A percentile compares a stretch with the other conserved stretches of the same genome.
Conservation (phyloP, 2,888 invertebrate genomes). For the Alitta virens region DNA sequence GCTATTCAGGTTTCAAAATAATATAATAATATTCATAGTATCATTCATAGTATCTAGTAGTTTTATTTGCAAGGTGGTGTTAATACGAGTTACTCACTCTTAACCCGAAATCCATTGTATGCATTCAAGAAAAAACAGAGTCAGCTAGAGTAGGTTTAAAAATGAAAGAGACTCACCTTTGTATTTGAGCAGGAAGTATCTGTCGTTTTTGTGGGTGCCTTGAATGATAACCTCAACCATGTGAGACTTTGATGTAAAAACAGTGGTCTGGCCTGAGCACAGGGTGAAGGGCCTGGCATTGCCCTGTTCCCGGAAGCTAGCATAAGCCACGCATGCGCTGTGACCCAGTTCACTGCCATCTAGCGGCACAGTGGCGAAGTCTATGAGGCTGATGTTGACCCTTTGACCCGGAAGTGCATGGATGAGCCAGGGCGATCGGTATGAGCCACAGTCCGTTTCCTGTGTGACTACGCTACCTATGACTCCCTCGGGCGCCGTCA, state of each 20-base stretch:
- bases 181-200: slow-evolving; percentile 19
- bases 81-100: too few relatives aligned
- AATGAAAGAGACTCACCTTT: slow-evolving; percentile 7
- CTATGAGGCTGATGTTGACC: slow-evolving; percentile 15
- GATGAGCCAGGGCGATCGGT: slow-evolving; percentile 21
- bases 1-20: too few relatives aligned
- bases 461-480: slow-evolving; percentile 21
- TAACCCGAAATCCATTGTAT: too few relatives aligned
- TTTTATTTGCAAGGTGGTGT: too few relatives aligned
- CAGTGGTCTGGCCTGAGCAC: slow-evolving; percentile 10
- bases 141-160: neutral
- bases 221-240: slow-evolving; percentile 13
- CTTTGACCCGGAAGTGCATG: slow-evolving; percentile 19
- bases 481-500: slow-evolving; percentile 14
- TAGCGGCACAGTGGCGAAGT: slow-evolving; percentile 1
- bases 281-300: slow-evolving; percentile 8
- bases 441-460: slow-evolving; percentile 22
- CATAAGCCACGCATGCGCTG: slow-evolving; percentile 16
- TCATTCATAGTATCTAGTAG: too few relatives aligned
- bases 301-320: slow-evolving; percentile 14
- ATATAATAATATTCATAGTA: too few relatives aligned
- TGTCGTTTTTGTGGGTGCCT: slow-evolving; percentile 2
- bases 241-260: slow-evolving; percentile 10
- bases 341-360: neutral
- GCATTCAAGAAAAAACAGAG: too few relatives aligned